phyloP scores from a whole-genome alignment of 2,113 vertebrate genomes.

The Rhipidura dahli region DNA sequence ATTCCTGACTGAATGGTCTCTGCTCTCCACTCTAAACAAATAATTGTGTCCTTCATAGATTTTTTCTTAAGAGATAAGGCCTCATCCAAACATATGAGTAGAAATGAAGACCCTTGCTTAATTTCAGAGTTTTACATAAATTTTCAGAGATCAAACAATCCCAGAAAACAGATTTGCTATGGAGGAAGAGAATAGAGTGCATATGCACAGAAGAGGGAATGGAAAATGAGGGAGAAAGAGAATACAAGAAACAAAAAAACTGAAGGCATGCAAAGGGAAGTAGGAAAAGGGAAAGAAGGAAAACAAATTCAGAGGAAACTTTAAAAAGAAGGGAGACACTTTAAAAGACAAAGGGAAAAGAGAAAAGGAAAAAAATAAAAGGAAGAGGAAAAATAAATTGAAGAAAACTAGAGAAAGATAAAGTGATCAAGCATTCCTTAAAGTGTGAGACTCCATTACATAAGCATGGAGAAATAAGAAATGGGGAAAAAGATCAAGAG shows the following conservation, averaged over 20 bases:
- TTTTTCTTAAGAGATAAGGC: background rate
- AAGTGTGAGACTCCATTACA: background rate
- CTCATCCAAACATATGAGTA: background rate
- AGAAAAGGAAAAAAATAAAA: background rate
- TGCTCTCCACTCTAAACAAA: background rate
- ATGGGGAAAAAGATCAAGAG: background rate
- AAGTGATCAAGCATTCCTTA: background rate
- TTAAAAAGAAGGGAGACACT: background rate
- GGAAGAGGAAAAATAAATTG: background rate
- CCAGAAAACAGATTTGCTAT: background rate
- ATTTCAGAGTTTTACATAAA: background rate
- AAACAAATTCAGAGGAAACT: background rate
- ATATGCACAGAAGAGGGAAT: background rate
- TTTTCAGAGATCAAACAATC: background rate
- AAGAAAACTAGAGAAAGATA: background rate
- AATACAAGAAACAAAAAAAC: background rate
- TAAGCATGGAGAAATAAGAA: background rate
- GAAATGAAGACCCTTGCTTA: background rate
- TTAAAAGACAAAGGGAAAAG: background rate
- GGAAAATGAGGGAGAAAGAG: background rate
- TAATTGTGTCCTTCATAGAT: background rate
- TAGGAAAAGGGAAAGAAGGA: background rate
- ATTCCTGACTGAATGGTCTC: background rate
- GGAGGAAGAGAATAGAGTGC: background rate
- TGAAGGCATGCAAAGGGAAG: rapidly evolving